phyloP scores from a whole-genome alignment of 2,797 vertebrate species.

The Clarias pachynema region DNA sequence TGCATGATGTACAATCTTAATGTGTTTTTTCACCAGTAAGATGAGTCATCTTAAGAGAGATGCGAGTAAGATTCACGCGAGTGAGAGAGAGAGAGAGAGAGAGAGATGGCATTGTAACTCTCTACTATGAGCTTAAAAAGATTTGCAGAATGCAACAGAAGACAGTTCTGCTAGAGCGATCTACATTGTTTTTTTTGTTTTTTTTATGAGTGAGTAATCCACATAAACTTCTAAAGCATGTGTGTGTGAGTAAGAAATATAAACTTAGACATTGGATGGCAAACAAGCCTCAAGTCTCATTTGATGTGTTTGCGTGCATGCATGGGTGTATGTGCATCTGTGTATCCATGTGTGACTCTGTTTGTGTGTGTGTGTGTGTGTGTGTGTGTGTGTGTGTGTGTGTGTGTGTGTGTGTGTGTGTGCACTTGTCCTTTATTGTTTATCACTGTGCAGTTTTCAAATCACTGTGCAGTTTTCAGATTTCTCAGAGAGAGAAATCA shows the following conservation, averaged over 20 bases:
- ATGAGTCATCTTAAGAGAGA: no score
- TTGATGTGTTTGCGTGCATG: slow-evolving; percentile 24
- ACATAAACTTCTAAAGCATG: slow-evolving; percentile 43
- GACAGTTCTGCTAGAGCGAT: slow-evolving; percentile 26
- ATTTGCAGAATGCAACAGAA: slow-evolving; percentile 56
- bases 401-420: background rate
- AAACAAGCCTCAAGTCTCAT: slow-evolving; percentile 2
- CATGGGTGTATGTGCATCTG: background rate
- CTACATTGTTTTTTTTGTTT: background rate
- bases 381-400: background rate
- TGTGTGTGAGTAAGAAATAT: slow-evolving; percentile 48
- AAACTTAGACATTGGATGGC: slow-evolving; percentile 26
- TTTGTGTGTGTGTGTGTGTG: background rate
- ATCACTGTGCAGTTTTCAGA: background rate
- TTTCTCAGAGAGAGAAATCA: background rate
- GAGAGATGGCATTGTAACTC: slow-evolving; percentile 55
- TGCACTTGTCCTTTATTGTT: background rate
- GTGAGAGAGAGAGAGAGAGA: slow-evolving; percentile 15
- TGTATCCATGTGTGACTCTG: background rate
- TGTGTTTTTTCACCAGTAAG: no score
- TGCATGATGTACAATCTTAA: background rate
- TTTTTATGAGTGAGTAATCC: slow-evolving; percentile 31
- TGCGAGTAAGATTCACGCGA: no score
- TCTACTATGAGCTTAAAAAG: slow-evolving; percentile 61
- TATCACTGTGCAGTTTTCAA: no score